These are phyloP conservation scores for Hemitrygon akajei DNA, from an alignment of 2,797 vertebrate species.

Conservation along the genomic window DNA sequence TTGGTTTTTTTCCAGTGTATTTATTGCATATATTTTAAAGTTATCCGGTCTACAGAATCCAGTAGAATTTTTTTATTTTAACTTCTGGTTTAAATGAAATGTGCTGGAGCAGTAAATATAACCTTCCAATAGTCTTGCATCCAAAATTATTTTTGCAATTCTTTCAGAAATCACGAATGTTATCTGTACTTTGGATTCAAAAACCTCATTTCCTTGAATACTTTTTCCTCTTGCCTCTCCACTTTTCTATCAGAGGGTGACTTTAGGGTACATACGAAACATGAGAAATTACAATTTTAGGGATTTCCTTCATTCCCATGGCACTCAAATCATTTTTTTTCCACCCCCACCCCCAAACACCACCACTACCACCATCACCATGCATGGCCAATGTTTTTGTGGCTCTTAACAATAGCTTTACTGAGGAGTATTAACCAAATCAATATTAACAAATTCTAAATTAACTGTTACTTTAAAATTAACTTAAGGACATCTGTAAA, in stretches of 20 bases:
- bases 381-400: background rate
- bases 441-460: background rate
- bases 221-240: too few species aligned
- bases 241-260: background rate
- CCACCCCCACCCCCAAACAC: background rate
- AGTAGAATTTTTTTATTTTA: background rate
- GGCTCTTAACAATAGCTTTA: background rate
- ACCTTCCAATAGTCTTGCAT: background rate
- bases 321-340: background rate
- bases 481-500: too few species aligned
- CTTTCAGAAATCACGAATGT: background rate
- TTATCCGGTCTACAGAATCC: background rate
- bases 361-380: too few species aligned
- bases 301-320: background rate
- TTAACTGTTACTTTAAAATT: background rate
- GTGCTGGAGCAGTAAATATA: background rate
- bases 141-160: constrained; percentile 11
- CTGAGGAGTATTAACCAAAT: background rate
- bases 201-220: background rate
- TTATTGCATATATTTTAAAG: background rate
- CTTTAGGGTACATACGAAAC: background rate
- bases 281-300: background rate
- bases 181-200: background rate
- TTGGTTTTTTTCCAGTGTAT: background rate
- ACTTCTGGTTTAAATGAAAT: background rate